A percentile compares a stretch with the other conserved stretches of the same genome.
These are phyloP conservation scores for Phenganax subtilis DNA, from an alignment of 92 coral and sea anemone species.

Conservation along the genomic window DNA sequence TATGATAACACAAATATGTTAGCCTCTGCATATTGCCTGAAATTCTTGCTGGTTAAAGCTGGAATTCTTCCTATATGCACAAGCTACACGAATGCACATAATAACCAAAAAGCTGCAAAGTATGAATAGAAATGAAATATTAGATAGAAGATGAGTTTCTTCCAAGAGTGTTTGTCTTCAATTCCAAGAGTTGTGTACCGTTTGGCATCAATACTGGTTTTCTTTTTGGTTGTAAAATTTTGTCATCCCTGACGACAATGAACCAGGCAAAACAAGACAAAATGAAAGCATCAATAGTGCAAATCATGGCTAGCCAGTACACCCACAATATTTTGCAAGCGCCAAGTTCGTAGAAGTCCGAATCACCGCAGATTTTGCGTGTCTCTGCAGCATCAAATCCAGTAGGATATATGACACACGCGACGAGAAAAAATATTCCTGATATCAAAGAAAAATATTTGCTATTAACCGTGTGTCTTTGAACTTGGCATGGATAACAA, in stretches of 20 bases:
- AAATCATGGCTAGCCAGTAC: constrained; percentile 72
- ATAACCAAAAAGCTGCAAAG: no score
- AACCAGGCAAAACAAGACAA: constrained; percentile 46
- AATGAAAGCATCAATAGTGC: constrained; percentile 81
- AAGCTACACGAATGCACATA: no score
- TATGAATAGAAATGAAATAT: not conserved
- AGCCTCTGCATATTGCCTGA: no score
- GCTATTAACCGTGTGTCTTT: not conserved
- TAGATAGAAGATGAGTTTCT: constrained; percentile 22
- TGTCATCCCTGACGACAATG: constrained; percentile 24
- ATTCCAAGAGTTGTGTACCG: constrained; percentile 16
- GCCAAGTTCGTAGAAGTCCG: constrained; percentile 68
- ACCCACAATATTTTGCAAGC: constrained; percentile 86
- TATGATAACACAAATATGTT: no score
- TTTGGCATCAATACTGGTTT: not conserved
- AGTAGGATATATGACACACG: constrained; percentile 75
- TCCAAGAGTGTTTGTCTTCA: constrained; percentile 19
- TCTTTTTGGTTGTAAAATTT: constrained; percentile 31
- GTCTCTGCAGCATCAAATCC: constrained; percentile 81
- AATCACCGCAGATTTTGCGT: constrained; percentile 68
- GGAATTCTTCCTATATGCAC: no score
- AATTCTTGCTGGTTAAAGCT: no score
- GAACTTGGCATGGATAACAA: constrained; percentile 21
- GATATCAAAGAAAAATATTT: not conserved
- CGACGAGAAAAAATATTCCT: constrained; percentile 71